A percentile compares a stretch with the other conserved stretches of the same genome.
phyloP scores from a whole-genome alignment of 2,888 invertebrate species.

The Crioceris asparagi region DNA sequence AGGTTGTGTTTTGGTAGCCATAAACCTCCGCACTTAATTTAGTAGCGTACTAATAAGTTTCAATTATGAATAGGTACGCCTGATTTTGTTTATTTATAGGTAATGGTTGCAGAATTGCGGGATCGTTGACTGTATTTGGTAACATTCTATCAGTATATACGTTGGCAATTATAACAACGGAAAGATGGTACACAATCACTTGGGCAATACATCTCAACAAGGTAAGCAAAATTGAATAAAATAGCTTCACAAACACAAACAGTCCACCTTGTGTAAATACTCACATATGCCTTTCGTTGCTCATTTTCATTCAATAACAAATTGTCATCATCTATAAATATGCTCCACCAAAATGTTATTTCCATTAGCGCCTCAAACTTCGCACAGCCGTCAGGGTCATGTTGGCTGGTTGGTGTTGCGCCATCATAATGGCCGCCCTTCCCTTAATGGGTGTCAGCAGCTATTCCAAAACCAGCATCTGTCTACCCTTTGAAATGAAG shows the following conservation, averaged over 20 bases:
- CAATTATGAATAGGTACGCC: no score
- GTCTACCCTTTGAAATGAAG: slow-evolving; percentile 51
- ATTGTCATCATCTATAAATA: no score
- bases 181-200: slow-evolving; percentile 48
- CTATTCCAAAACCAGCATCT: slow-evolving; percentile 56
- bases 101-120: slow-evolving; percentile 50
- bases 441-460: slow-evolving; percentile 53
- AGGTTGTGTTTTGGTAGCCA: no score
- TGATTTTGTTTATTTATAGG: no score
- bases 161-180: slow-evolving; percentile 52
- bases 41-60: no score
- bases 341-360: background rate
- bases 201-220: slow-evolving; percentile 52
- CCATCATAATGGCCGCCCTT: slow-evolving; percentile 46
- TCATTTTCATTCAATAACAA: no score
- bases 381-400: slow-evolving; percentile 47
- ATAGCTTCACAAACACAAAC: no score
- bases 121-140: slow-evolving; percentile 54
- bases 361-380: slow-evolving; percentile 42
- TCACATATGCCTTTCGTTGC: no score
- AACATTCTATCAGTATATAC: slow-evolving; percentile 56
- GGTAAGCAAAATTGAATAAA: no score
- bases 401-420: slow-evolving; percentile 48
- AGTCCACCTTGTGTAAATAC: no score
- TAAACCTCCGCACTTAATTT: no score